Conservation (phyloP, 2,113 vertebrate genomes). For the Rana temporaria region DNA sequence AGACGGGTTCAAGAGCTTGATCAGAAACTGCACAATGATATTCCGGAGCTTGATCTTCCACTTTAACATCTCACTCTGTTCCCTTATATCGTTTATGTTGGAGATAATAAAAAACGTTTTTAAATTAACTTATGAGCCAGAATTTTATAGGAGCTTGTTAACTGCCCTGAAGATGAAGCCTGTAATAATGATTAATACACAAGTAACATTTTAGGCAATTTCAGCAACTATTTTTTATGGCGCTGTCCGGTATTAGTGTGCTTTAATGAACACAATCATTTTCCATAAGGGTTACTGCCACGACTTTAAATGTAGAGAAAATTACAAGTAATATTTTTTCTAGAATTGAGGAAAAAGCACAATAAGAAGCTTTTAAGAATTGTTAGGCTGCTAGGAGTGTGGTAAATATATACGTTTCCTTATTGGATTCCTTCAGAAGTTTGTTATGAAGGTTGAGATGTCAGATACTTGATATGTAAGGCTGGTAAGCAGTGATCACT, state of each 20-base stretch:
- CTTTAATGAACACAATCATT: no score
- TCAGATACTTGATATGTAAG: neutral
- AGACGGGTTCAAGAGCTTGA: no score
- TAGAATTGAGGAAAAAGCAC: no score
- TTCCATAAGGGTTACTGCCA: no score
- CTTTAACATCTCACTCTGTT: neutral
- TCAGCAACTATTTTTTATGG: slow-evolving; percentile 19
- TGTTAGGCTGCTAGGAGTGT: no score
- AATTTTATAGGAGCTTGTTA: neutral
- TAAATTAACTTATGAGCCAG: neutral
- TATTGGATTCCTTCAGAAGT: neutral
- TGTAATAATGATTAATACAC: neutral
- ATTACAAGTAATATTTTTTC: no score
- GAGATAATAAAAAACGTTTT: no score
- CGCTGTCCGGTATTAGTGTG: neutral
- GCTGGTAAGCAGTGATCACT: no score
- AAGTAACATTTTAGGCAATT: slow-evolving; percentile 2
- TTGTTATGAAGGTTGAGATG: neutral
- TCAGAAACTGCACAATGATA: no score
- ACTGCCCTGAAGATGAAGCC: neutral
- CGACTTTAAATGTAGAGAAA: no score
- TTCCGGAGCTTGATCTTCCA: no score
- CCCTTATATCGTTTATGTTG: neutral
- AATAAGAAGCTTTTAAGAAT: no score
- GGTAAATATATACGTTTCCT: neutral